Conservation (phyloP, 2,113 vertebrate genomes). For the Leuciscus idus region DNA sequence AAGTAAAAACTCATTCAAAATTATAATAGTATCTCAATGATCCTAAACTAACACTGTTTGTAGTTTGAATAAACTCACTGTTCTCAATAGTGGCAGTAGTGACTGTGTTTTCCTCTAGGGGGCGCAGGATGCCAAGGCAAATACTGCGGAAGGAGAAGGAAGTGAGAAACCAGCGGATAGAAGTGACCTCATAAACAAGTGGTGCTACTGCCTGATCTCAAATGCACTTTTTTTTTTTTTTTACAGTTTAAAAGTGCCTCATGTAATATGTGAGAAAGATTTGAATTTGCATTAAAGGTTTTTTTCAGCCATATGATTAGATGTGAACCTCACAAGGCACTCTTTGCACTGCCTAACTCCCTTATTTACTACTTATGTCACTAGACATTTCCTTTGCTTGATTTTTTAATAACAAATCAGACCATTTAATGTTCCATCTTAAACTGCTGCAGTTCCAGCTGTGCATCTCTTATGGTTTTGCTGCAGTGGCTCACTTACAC, state of each 20-base stretch:
- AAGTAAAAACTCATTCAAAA: background rate
- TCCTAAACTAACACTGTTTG: background rate
- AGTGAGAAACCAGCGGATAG: slow-evolving; percentile 80
- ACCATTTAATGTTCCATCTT: background rate
- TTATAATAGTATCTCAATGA: background rate
- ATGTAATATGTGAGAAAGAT: slow-evolving; percentile 26
- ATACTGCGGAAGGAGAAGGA: slow-evolving; percentile 90
- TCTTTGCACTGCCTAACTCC: slow-evolving; percentile 38
- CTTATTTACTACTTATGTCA: slow-evolving; percentile 6
- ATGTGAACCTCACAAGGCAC: slow-evolving; percentile 21
- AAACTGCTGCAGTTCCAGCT: background rate
- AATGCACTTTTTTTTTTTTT: slow-evolving; percentile 80
- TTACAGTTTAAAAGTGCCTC: slow-evolving; percentile 27
- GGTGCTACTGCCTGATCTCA: slow-evolving; percentile 95
- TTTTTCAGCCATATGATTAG: background rate
- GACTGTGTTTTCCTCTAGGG: slow-evolving; percentile 66
- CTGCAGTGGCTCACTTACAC: slow-evolving; percentile 13
- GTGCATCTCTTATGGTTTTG: slow-evolving; percentile 23
- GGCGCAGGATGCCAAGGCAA: slow-evolving; percentile 84
- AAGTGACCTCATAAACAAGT: slow-evolving; percentile 90
- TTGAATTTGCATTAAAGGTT: background rate
- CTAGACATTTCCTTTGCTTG: background rate
- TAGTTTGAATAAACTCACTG: background rate
- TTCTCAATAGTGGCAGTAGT: background rate
- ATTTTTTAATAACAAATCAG: background rate